These are phyloP conservation scores for Lepisosteus osseus DNA, from an alignment of 2,113 vertebrate genomes.

Conservation along the genomic window DNA sequence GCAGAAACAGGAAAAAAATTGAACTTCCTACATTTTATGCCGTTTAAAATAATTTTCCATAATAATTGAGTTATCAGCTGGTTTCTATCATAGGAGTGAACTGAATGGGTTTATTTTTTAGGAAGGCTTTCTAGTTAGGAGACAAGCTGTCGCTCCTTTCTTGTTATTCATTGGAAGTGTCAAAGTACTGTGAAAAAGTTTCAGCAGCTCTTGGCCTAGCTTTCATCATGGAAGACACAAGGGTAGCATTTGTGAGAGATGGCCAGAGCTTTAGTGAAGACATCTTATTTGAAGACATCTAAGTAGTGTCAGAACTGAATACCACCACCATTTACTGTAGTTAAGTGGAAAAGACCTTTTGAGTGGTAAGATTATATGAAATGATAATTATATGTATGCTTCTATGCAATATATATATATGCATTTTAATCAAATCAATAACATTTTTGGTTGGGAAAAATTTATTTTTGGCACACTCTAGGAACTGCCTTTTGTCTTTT, in stretches of 20 bases:
- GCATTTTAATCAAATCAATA: too few relatives aligned
- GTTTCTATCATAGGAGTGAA: conserved; percentile 60
- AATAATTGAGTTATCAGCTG: conserved; percentile 89
- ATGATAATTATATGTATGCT: too few relatives aligned
- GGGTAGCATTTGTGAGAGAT: neutral
- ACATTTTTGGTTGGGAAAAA: too few relatives aligned
- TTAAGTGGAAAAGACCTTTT: too few relatives aligned
- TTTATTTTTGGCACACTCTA: too few relatives aligned
- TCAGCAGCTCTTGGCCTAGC: conserved; percentile 33
- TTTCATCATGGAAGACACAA: conserved; percentile 24
- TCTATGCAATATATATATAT: too few relatives aligned
- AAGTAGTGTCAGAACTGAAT: neutral
- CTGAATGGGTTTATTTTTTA: conserved; percentile 43
- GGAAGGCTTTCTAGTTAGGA: conserved; percentile 55
- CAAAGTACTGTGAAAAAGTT: conserved; percentile 34
- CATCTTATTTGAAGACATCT: neutral
- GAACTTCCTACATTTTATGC: conserved; percentile 84
- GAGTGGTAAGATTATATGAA: too few relatives aligned
- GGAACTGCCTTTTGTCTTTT: too few relatives aligned
- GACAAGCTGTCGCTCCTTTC: conserved; percentile 55
- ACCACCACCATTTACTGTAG: neutral
- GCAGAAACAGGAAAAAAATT: conserved; percentile 82
- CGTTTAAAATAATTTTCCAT: conserved; percentile 91
- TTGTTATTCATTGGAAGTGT: conserved; percentile 42
- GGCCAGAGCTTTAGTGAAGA: conserved; percentile 7